A percentile compares a stretch with the other conserved stretches of the same genome.
Conservation (phyloP, 2,113 vertebrate species). For the Rhadina sibilatrix region DNA sequence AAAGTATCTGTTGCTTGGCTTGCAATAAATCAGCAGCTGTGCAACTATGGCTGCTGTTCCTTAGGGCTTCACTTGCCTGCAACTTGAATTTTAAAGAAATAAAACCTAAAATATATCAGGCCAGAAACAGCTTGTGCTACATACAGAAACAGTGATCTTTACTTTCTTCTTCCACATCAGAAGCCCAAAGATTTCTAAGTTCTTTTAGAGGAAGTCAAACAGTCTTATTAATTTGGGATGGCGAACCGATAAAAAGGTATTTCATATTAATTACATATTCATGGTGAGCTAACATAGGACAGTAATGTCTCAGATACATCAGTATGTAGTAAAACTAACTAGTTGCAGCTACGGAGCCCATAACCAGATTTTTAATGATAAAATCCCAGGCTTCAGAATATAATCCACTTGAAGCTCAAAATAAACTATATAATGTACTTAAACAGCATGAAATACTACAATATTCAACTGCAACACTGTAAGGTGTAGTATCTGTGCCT, state of each 20-base stretch:
- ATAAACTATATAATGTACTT: background rate
- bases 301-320: background rate
- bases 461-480: background rate
- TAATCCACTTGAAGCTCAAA: background rate
- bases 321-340: background rate
- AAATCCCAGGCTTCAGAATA: background rate
- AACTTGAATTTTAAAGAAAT: constrained; percentile 75
- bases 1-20: constrained; percentile 86
- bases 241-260: background rate
- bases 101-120: background rate
- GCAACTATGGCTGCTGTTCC: constrained; percentile 90
- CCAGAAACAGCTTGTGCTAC: background rate
- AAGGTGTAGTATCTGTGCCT: background rate
- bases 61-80: constrained; percentile 90
- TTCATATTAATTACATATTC: background rate
- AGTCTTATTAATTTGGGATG: background rate
- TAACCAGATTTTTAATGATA: background rate
- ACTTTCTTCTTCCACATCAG: background rate
- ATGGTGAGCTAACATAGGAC: background rate
- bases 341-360: background rate
- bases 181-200: background rate
- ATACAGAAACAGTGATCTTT: background rate
- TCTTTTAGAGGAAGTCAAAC: background rate
- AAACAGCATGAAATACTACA: background rate
- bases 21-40: constrained; percentile 91